Percentiles rank a stretch among this genome's conserved stretches.
phyloP scores from a whole-genome alignment of 2,888 invertebrate species.

The Phalangium opilio region DNA sequence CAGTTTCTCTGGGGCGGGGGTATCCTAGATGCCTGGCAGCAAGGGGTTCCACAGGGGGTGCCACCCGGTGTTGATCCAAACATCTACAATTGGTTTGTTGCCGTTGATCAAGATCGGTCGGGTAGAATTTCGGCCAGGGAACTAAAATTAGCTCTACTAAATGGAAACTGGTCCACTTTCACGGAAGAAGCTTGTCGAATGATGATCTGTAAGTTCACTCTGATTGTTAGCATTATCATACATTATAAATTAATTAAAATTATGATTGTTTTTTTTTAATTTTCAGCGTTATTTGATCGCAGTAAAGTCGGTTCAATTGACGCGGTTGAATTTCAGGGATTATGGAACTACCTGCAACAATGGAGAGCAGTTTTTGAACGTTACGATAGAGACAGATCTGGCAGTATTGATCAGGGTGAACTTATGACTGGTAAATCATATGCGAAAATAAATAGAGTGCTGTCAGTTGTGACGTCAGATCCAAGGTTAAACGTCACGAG shows the following conservation, averaged over 20 bases:
- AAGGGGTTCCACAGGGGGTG: no score
- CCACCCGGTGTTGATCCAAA: constrained; percentile 42
- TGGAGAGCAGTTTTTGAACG: constrained; percentile 72
- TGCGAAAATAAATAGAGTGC: no score
- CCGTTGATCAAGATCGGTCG: constrained; percentile 67
- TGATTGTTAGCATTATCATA: not conserved
- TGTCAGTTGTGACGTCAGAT: no score
- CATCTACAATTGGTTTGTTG: constrained; percentile 64
- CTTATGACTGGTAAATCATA: no score
- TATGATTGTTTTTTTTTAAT: constrained; percentile 4
- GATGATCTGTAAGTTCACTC: constrained; percentile 52
- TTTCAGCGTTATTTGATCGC: constrained; percentile 69
- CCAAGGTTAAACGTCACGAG: no score
- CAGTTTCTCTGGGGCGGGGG: no score
- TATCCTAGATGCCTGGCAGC: no score
- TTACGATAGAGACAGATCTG: constrained; percentile 71
- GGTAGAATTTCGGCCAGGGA: constrained; percentile 63
- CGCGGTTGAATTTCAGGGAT: constrained; percentile 63
- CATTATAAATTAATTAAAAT: not conserved
- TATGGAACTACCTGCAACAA: constrained; percentile 74
- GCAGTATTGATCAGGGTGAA: constrained; percentile 47
- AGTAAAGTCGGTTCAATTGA: constrained; percentile 71
- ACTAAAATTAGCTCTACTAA: constrained; percentile 61
- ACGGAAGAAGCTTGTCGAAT: constrained; percentile 66
- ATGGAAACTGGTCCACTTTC: constrained; percentile 68